Conservation (phyloP, 2,797 vertebrate genomes). For the Cossypha dichroa region DNA sequence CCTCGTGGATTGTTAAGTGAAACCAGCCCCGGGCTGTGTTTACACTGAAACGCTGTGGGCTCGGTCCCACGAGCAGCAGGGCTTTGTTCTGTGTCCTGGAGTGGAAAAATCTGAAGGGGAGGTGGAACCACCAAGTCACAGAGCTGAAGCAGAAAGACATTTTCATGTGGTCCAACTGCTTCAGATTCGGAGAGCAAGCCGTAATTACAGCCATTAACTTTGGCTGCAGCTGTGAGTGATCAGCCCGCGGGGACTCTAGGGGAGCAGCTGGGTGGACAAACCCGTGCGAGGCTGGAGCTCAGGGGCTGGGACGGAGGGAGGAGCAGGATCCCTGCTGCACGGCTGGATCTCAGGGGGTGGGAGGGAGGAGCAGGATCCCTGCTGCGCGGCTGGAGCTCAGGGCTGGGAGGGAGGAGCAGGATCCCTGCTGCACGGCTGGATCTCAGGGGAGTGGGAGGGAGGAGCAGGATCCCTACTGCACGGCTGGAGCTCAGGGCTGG, state of each 20-base stretch:
- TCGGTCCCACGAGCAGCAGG: neutral
- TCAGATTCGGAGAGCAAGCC: neutral
- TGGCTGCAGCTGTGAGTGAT: constrained; percentile 5
- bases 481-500: no score
- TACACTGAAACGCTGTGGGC: neutral
- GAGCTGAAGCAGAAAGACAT: neutral
- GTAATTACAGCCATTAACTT: neutral
- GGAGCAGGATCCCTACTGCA: no score
- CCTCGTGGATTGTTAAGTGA: neutral
- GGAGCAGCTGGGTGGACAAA: neutral
- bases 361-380: neutral
- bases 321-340: no score
- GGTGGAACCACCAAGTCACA: neutral
- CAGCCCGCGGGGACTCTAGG: neutral
- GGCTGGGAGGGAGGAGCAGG: neutral
- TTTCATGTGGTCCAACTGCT: constrained; percentile 23
- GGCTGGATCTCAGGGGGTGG: no score
- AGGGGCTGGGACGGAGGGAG: no score
- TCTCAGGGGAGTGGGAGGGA: no score
- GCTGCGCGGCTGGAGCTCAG: no score
- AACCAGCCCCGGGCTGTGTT: neutral
- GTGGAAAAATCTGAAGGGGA: neutral
- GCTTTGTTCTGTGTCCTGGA: neutral
- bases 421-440: no score
- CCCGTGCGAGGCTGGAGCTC: neutral